These are phyloP conservation scores for Chromoteleia sp. DNA, from an alignment of 2,888 invertebrate genomes.

Conservation along the genomic window DNA sequence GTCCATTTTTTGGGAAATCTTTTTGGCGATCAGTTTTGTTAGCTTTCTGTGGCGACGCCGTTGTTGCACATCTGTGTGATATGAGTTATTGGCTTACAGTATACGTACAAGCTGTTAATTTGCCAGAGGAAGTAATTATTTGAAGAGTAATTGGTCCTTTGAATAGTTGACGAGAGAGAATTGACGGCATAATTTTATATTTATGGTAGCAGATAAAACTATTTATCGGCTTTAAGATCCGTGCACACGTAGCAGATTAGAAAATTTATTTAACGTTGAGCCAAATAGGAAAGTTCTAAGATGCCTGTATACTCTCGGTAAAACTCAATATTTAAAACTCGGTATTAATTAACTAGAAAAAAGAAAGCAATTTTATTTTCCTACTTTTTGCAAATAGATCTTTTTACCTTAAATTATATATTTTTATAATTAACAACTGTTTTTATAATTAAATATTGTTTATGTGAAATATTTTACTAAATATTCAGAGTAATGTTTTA, in stretches of 20 bases:
- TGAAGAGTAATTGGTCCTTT: conserved; percentile 42
- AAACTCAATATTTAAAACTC: too few relatives aligned
- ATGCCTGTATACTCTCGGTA: background rate
- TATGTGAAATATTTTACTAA: too few relatives aligned
- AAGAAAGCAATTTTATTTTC: too few relatives aligned
- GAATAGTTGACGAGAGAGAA: conserved; percentile 20
- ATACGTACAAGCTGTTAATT: conserved; percentile 24
- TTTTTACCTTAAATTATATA: too few relatives aligned
- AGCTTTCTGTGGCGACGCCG: background rate
- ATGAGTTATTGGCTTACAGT: conserved; percentile 34
- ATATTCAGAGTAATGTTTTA: too few relatives aligned
- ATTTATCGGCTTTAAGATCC: conserved; percentile 12
- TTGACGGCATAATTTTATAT: conserved; percentile 27
- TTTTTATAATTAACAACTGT: too few relatives aligned
- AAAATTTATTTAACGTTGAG: conserved; percentile 12
- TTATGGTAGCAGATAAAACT: conserved; percentile 23
- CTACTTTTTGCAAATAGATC: too few relatives aligned
- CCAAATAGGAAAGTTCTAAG: background rate
- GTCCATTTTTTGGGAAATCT: background rate
- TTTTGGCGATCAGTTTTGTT: conserved; percentile 10
- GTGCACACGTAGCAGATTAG: background rate
- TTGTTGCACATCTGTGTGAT: conserved; percentile 20
- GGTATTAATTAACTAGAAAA: too few relatives aligned
- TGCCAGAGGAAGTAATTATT: conserved; percentile 52
- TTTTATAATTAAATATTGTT: too few relatives aligned